These are phyloP conservation scores for Catharus bicknelli DNA, from an alignment of 2,113 vertebrate genomes.

Conservation along the genomic window DNA sequence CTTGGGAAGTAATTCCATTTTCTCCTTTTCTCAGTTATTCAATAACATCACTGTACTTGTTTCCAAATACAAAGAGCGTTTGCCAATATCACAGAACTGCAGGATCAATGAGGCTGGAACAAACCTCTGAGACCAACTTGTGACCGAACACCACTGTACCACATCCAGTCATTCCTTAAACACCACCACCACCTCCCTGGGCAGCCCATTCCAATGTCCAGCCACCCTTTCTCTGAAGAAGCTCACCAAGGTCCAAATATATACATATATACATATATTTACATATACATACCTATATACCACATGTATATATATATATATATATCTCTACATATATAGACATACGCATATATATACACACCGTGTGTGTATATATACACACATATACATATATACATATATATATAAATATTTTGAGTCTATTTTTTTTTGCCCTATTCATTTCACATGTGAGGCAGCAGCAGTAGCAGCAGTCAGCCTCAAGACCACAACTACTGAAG, in stretches of 20 bases:
- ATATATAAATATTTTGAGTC: background rate
- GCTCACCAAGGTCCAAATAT: background rate
- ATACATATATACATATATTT: background rate
- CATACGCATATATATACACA: too few species aligned
- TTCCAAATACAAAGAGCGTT: background rate
- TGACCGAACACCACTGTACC: background rate
- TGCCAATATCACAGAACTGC: background rate
- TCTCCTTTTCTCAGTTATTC: background rate
- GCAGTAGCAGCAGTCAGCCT: background rate
- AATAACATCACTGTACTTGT: rapidly evolving
- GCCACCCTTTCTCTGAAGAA: rapidly evolving
- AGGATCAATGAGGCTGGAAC: background rate
- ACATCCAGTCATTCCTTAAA: background rate
- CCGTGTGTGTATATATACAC: rapidly evolving
- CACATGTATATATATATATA: rapidly evolving
- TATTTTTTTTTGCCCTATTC: background rate
- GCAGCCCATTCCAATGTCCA: background rate
- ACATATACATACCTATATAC: rapidly evolving
- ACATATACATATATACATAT: rapidly evolving
- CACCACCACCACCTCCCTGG: background rate
- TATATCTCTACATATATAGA: rapidly evolving
- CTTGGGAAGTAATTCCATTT: rapidly evolving
- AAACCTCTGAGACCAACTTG: background rate
- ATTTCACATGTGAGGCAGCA: background rate
- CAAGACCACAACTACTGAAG: background rate